phyloP scores from a whole-genome alignment of 2,888 invertebrate species.

The Amphimallon solstitiale region DNA sequence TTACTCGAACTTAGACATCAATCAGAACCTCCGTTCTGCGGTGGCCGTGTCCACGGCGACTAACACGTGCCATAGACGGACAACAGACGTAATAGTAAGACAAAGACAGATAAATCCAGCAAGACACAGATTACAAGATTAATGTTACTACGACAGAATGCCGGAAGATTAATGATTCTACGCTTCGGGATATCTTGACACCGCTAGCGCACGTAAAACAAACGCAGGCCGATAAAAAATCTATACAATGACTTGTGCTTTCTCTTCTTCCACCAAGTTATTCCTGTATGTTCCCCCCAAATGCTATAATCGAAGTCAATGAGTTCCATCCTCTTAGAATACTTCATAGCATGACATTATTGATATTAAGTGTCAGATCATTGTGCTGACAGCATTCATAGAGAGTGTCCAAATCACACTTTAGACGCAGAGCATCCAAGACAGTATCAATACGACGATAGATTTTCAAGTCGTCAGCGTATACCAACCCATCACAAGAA shows the following conservation, averaged over 20 bases:
- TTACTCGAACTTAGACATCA: slow-evolving; percentile 28
- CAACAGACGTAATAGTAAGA: slow-evolving; percentile 55
- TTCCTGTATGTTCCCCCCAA: no score
- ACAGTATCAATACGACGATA: no score
- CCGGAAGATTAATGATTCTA: slow-evolving; percentile 59
- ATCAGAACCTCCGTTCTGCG: slow-evolving; percentile 22
- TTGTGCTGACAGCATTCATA: no score
- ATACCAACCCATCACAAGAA: no score
- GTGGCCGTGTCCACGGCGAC: slow-evolving; percentile 4
- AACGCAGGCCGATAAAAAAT: slow-evolving; percentile 56
- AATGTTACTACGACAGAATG: slow-evolving; percentile 55
- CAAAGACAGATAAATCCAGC: slow-evolving; percentile 60
- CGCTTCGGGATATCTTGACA: slow-evolving; percentile 59
- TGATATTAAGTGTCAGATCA: no score
- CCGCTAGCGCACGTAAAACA: slow-evolving; percentile 58
- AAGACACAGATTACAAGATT: slow-evolving; percentile 61
- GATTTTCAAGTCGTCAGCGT: no score
- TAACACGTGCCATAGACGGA: slow-evolving; percentile 49
- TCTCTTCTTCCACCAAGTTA: background rate
- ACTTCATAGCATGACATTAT: no score
- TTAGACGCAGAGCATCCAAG: no score
- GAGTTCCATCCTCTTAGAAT: no score
- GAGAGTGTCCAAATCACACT: no score
- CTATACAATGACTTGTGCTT: slow-evolving; percentile 50
- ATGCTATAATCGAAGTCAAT: no score